These are phyloP conservation scores for Cotesia vestalis DNA, from an alignment of 1,140 invertebrate genomes.

Conservation along the genomic window DNA sequence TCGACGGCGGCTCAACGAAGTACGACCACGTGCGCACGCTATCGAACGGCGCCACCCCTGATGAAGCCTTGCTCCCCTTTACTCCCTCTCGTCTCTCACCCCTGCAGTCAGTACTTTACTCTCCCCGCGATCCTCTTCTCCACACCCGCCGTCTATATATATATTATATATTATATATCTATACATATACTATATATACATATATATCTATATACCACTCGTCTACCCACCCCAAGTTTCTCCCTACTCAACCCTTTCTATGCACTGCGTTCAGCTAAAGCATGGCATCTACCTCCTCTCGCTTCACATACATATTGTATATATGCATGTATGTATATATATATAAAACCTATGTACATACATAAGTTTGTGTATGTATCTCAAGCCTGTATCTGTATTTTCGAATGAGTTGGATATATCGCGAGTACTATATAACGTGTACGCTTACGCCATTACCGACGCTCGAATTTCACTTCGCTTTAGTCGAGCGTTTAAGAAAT, in stretches of 20 bases:
- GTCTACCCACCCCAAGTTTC: slow-evolving; percentile 36
- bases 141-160: slow-evolving; percentile 8
- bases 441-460: slow-evolving; percentile 55
- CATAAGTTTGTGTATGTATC: slow-evolving; percentile 33
- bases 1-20: slow-evolving; percentile 58
- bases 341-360: slow-evolving; percentile 32
- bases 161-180: neutral
- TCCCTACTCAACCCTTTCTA: slow-evolving; percentile 45
- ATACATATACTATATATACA: slow-evolving; percentile 22
- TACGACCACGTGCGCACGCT: slow-evolving; percentile 62
- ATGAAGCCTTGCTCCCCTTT: slow-evolving; percentile 41
- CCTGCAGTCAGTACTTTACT: slow-evolving; percentile 21
- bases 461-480: slow-evolving; percentile 51
- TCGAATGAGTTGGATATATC: slow-evolving; percentile 55
- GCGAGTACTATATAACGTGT: slow-evolving; percentile 47
- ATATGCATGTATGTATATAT: slow-evolving; percentile 30
- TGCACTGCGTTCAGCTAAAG: slow-evolving; percentile 51
- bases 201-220: slow-evolving; percentile 30
- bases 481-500: slow-evolving; percentile 29
- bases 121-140: slow-evolving; percentile 27
- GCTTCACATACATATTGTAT: slow-evolving; percentile 40
- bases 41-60: slow-evolving; percentile 61
- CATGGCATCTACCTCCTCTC: slow-evolving; percentile 40
- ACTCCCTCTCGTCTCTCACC: slow-evolving; percentile 23
- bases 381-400: slow-evolving; percentile 46